Base-by-base conservation (phyloP, 2,888 invertebrate genomes). In the Matsumyia berberina region DNA sequence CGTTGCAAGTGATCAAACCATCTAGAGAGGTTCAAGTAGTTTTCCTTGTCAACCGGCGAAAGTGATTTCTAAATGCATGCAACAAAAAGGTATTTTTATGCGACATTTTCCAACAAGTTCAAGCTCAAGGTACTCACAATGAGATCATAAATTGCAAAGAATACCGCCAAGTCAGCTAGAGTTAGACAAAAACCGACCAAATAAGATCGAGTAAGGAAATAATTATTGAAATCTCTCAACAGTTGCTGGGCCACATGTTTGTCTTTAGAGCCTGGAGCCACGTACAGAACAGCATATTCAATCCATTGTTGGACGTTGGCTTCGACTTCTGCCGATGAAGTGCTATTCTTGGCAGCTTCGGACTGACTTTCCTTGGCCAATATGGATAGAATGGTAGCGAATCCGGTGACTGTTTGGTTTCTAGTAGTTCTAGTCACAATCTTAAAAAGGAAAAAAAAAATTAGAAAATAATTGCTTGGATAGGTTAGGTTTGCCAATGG, bases 1-100 rank as follows among this genome's bases (percentile, higher is more conserved):
- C 95, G 94, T 89, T 96, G 96, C 76, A 96, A 91, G 88, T 96
- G 95, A 89, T 95, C 95, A 87, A 94, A 95, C 96, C 96, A 96
- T 87, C 96, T 93, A 46, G 96, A 96, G 0, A 96, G 90, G 89
- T 96, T 94, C 24, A 96, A 89, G 80, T 94, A 93, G 64, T 94
- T 93, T 88, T 96, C 96, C 88, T 95, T 95, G 64, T 96, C 96
- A 77, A 93, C 91, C 24, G 94, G 92, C 8, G 93, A 93, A 11
- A 96, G 92, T 15, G 93, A 93, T 88, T 93, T 93, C 96, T 96
- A 91, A 0, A 88, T 77, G 8, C 15, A 19, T 60, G 29, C 7
- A 51, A 58, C 44, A 57, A 58, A 51, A 31, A 11, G 9, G 11
- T 7, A 12, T 9, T 86, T 9, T 86, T 9, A 64, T 44, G 9